Evolutionary conservation across 2,113 vertebrate genomes (phyloP).

Genomic region (Chaenocephalus aceratus): DNA sequence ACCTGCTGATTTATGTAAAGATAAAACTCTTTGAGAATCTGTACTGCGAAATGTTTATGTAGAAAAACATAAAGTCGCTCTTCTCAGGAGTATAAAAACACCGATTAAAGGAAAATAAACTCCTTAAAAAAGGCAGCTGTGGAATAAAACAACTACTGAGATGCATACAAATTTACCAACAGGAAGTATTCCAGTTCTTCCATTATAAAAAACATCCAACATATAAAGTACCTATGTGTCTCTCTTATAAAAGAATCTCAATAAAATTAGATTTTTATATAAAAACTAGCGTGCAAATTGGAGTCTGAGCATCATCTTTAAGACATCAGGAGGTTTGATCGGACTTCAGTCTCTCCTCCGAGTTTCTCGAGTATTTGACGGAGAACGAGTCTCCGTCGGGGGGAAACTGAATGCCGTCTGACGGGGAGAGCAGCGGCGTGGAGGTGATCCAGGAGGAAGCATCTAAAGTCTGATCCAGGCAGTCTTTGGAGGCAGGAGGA

Average conservation of each 20-base stretch:
- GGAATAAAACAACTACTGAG: slow-evolving; percentile 41
- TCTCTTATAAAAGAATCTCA: slow-evolving; percentile 81
- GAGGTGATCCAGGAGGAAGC: slow-evolving; percentile 84
- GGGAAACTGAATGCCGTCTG: slow-evolving; percentile 79
- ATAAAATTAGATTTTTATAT: slow-evolving; percentile 75
- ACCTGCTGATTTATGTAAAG: slow-evolving; percentile 12
- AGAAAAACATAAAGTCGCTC: slow-evolving; percentile 1
- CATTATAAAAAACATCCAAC: slow-evolving; percentile 52
- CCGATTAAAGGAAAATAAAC: neutral
- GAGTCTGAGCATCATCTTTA: slow-evolving; percentile 80
- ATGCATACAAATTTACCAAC: slow-evolving; percentile 25
- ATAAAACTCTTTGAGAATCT: slow-evolving; percentile 31
- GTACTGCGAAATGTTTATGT: slow-evolving; percentile 20
- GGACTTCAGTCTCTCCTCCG: slow-evolving; percentile 40
- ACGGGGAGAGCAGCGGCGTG: slow-evolving; percentile 80
- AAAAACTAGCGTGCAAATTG: slow-evolving; percentile 90
- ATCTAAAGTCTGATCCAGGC: slow-evolving; percentile 41
- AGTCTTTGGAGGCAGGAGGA: slow-evolving; percentile 24
- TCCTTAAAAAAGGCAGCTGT: too few relatives aligned
- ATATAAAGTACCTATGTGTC: slow-evolving; percentile 82
- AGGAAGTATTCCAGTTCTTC: slow-evolving; percentile 58
- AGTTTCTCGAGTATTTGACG: slow-evolving; percentile 70
- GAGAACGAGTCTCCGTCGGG: slow-evolving; percentile 66
- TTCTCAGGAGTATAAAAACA: neutral
- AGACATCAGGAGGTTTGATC: slow-evolving; percentile 44